A percentile compares a stretch with the other conserved stretches of the same genome.
These are phyloP conservation scores for Melanerpes formicivorus DNA, from an alignment of 2,113 vertebrate species.

Conservation along the genomic window DNA sequence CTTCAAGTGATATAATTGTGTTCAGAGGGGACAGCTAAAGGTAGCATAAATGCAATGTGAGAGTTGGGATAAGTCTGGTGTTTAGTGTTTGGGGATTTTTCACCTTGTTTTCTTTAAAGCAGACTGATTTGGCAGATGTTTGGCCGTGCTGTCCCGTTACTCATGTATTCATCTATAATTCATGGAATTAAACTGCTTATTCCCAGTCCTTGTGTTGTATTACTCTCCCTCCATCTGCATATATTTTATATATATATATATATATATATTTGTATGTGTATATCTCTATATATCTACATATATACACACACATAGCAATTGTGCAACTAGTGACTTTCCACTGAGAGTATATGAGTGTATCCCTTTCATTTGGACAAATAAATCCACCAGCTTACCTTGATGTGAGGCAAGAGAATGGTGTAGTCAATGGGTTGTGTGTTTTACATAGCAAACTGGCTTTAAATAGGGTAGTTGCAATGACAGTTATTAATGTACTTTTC, in stretches of 20 bases:
- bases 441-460: not conserved
- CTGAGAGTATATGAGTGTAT: not conserved
- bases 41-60: not conserved
- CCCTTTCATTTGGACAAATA: not conserved
- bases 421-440: not conserved
- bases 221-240: not conserved
- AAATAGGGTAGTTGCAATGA: not conserved
- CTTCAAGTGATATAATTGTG: not conserved
- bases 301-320: conserved; percentile 55
- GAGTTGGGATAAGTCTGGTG: not conserved
- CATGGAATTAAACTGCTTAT: conserved; percentile 23
- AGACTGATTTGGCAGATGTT: not conserved
- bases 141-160: not conserved
- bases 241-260: not conserved
- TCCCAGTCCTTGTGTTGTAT: not conserved
- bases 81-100: not conserved
- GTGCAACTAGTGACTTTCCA: conserved; percentile 17
- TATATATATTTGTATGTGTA: conserved; percentile 10
- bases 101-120: not conserved
- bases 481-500: not conserved
- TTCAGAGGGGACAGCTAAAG: not conserved
- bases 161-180: not conserved
- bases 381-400: not conserved
- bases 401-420: not conserved
- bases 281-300: conserved; percentile 67